These are phyloP conservation scores for Leptocoma aspasia DNA, from an alignment of 2,113 vertebrate species.

Conservation along the genomic window DNA sequence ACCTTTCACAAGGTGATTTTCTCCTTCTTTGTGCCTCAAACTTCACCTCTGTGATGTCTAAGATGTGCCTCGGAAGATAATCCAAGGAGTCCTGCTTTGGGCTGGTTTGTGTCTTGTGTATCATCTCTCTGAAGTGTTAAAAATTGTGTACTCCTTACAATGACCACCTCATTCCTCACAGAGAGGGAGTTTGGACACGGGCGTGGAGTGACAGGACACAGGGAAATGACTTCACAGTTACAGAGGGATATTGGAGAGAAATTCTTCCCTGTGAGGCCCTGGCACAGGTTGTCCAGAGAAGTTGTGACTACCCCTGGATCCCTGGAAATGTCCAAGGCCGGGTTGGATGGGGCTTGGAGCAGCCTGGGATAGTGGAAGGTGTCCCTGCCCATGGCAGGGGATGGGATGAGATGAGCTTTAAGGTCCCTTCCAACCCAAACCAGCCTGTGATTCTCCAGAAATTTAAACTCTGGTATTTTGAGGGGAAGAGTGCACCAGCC, in stretches of 20 bases:
- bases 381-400: neutral
- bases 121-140: neutral
- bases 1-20: neutral
- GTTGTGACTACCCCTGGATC: neutral
- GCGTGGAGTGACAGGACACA: neutral
- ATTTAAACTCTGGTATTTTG: neutral
- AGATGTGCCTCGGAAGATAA: neutral
- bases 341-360: accelerated
- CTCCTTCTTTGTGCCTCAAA: neutral
- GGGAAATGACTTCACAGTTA: neutral
- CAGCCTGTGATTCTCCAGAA: neutral
- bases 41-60: neutral
- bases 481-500: neutral
- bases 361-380: neutral
- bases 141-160: neutral
- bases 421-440: neutral
- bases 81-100: neutral
- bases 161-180: neutral
- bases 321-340: neutral
- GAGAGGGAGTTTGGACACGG: neutral
- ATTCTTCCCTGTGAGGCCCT: neutral
- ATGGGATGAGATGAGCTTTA: neutral
- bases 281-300: neutral
- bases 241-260: neutral
- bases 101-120: neutral